Base-by-base conservation (phyloP, 1,140 invertebrate genomes). In the Leptopilina boulardi region DNA sequence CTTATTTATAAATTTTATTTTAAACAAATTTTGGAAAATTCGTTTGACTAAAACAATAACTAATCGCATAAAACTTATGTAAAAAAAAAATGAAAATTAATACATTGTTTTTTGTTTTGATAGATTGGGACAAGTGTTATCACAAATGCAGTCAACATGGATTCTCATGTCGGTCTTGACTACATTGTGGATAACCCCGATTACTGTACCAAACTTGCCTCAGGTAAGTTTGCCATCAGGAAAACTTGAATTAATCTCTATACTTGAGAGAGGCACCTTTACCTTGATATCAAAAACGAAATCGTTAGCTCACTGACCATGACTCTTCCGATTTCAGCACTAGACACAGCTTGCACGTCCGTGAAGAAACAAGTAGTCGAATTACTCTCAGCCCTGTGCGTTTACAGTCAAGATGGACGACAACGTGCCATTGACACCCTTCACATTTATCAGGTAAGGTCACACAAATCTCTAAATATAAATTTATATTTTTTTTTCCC, bases 321-420 rank as follows among this genome's bases (percentile, higher is more conserved):
- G 80, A 81, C 74, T 81, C 80, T 56, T 78, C 80, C 84, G 85
- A 85, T 92, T 92, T 81, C 94, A 92, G 97, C 96, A 80, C 92
- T 98, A 86, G 96, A 97, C 88, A 97, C 96, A 54, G 95, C 93
- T 78, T 97, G 96, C 87, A 92, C 93, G 59, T 94, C 95, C 30
- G 96, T 98, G 79, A 97, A 97, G 92, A 97, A 97, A 91, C 97
- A 97, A 93, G 95, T 96, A 81, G 96, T 98, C 87, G 96, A 98
- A 92, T 92, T 98, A 73, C 93, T 98, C 73, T 97, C 96, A 47
- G 96, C 97, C 0, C 92, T 98, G 34, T 98, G 96, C 89, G 96
- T 97, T 56, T 97, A 98, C 93, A 97, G 95, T 87, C 92, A 94
- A 79, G 96, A 97, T 82, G 97, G 97, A 75, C 96, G 97, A 86